Conservation (phyloP, 2,888 invertebrate genomes). For the Cryptus viduatorius region DNA sequence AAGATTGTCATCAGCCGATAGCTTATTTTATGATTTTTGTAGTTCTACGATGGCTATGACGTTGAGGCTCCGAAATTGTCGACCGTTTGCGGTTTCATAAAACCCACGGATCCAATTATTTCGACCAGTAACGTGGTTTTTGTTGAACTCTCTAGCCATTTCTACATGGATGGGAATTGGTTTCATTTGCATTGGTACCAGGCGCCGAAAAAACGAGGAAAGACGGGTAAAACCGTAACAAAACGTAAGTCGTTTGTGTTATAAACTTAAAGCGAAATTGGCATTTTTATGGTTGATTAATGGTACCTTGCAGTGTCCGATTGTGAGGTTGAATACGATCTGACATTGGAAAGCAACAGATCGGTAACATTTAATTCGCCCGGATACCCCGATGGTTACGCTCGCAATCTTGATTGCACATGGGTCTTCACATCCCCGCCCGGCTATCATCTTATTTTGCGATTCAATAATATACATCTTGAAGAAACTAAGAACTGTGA, state of each 20-base stretch:
- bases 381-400: slow-evolving; percentile 91
- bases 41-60: slow-evolving; percentile 92
- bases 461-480: slow-evolving; percentile 87
- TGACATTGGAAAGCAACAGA: slow-evolving; percentile 70
- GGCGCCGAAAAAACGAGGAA: slow-evolving; percentile 74
- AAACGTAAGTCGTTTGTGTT: slow-evolving; percentile 61
- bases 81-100: slow-evolving; percentile 86
- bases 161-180: slow-evolving; percentile 85
- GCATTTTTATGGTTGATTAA: slow-evolving; percentile 15
- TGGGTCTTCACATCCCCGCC: slow-evolving; percentile 90
- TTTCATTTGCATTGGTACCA: slow-evolving; percentile 86
- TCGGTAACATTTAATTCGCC: slow-evolving; percentile 88
- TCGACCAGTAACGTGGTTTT: slow-evolving; percentile 89
- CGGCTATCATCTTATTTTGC: slow-evolving; percentile 88
- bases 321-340: slow-evolving; percentile 83
- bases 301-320: slow-evolving; percentile 74
- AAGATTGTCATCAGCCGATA: background rate
- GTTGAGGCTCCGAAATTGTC: slow-evolving; percentile 87
- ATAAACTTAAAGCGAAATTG: slow-evolving; percentile 1
- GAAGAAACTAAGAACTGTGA: slow-evolving; percentile 87
- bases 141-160: slow-evolving; percentile 86
- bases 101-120: slow-evolving; percentile 86
- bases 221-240: slow-evolving; percentile 8
- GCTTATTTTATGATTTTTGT: background rate
- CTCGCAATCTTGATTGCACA: slow-evolving; percentile 88